These are phyloP conservation scores for Chloroceryle inda DNA, from an alignment of 2,797 vertebrate genomes.

Conservation along the genomic window DNA sequence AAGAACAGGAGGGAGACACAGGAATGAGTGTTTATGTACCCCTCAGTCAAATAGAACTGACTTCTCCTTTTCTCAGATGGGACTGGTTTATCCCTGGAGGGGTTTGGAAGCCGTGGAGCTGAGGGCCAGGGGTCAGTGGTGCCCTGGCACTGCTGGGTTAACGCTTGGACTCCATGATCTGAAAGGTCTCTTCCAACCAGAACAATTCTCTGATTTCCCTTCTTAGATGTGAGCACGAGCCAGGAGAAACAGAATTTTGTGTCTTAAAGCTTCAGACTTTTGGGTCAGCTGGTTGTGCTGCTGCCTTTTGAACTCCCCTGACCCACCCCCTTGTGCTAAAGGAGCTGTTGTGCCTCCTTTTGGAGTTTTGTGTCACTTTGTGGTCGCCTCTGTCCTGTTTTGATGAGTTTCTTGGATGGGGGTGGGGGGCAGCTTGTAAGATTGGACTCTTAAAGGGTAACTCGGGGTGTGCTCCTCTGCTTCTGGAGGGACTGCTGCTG, in stretches of 20 bases:
- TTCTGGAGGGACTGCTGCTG: not conserved
- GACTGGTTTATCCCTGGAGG: not conserved
- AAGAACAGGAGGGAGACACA: not conserved
- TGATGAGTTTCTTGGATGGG: not conserved
- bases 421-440: no score
- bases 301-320: not conserved
- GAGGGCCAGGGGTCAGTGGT: not conserved
- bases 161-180: no score
- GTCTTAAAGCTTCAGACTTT: not conserved
- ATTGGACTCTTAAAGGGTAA: not conserved
- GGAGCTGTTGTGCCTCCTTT: not conserved
- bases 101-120: not conserved
- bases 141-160: not conserved
- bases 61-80: rapidly evolving
- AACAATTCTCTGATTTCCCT: not conserved
- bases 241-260: not conserved
- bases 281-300: not conserved
- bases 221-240: rapidly evolving
- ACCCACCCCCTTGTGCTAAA: not conserved
- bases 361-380: not conserved
- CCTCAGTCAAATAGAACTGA: not conserved
- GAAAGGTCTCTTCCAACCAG: not conserved
- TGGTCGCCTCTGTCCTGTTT: not conserved
- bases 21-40: not conserved
- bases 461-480: not conserved